A percentile compares a stretch with the other conserved stretches of the same genome.
phyloP scores from a whole-genome alignment of 2,888 invertebrate genomes.

The Acanthococcus lagerstroemiae region DNA sequence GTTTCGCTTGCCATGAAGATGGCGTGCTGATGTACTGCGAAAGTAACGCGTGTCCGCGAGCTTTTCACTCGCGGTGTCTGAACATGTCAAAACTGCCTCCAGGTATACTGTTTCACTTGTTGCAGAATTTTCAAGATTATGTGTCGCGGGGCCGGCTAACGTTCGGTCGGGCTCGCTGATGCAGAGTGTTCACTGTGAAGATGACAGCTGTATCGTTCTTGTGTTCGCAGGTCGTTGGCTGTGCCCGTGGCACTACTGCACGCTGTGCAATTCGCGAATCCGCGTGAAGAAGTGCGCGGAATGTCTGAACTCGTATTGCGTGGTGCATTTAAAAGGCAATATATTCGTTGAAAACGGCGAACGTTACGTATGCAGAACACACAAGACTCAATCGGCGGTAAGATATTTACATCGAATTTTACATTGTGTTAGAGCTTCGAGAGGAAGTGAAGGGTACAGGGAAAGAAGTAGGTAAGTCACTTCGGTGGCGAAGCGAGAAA shows the following conservation, averaged over 20 bases:
- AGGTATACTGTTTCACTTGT: constrained; percentile 40
- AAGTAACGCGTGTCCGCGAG: constrained; percentile 45
- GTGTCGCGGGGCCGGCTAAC: no score
- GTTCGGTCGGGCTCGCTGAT: no score
- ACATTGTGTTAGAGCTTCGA: no score
- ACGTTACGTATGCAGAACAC: constrained; percentile 33
- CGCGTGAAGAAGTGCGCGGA: constrained; percentile 43
- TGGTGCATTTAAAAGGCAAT: constrained; percentile 37
- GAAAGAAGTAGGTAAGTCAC: no score
- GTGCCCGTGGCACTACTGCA: constrained; percentile 51
- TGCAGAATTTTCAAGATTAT: no score
- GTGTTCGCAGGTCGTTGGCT: constrained; percentile 44
- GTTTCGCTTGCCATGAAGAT: constrained; percentile 47
- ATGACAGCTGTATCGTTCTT: no score
- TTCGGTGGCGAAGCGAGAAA: no score
- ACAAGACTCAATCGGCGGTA: constrained; percentile 29
- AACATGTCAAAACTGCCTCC: constrained; percentile 43
- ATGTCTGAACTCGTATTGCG: constrained; percentile 48
- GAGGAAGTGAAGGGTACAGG: no score
- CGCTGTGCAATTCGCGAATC: constrained; percentile 44
- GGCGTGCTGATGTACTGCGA: constrained; percentile 48
- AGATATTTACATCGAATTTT: no score
- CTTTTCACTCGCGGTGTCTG: constrained; percentile 47
- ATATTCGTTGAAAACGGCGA: constrained; percentile 32
- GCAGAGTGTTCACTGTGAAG: no score